These are phyloP conservation scores for Rhinopithecus roxellana DNA, from an alignment of 2,113 vertebrate genomes.

Conservation along the genomic window DNA sequence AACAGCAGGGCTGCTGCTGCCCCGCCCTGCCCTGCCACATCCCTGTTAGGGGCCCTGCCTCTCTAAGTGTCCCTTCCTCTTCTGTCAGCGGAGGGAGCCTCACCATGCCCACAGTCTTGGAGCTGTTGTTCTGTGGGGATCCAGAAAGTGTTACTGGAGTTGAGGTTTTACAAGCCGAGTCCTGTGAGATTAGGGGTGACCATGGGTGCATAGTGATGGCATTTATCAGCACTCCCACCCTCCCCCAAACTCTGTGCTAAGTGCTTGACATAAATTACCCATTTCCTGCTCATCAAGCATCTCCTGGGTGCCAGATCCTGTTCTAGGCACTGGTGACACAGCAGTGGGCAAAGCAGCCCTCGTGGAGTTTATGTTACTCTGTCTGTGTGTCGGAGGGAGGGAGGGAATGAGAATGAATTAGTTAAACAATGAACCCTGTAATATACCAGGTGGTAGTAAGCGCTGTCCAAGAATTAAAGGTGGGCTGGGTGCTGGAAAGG, in stretches of 20 bases:
- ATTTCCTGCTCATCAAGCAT: background rate
- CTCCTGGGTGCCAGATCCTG: background rate
- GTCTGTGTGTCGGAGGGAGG: background rate
- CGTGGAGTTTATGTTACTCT: background rate
- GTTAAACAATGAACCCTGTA: background rate
- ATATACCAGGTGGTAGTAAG: background rate
- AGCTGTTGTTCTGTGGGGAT: background rate
- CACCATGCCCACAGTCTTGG: rapidly evolving
- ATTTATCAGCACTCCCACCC: background rate
- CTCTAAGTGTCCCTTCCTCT: background rate
- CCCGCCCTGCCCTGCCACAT: background rate
- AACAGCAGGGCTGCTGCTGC: too few relatives aligned
- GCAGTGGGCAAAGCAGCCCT: background rate
- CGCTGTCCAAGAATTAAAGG: background rate
- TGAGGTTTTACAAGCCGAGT: background rate
- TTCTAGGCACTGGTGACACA: background rate
- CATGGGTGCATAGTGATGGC: background rate
- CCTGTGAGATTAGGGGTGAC: background rate
- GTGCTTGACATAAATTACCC: background rate
- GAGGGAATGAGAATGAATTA: background rate
- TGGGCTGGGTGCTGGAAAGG: background rate
- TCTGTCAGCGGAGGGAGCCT: background rate
- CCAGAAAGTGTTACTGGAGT: background rate
- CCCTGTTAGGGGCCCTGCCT: background rate
- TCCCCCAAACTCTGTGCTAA: background rate